phyloP scores from a whole-genome alignment of 2,797 vertebrate species.

The Falco peregrinus region DNA sequence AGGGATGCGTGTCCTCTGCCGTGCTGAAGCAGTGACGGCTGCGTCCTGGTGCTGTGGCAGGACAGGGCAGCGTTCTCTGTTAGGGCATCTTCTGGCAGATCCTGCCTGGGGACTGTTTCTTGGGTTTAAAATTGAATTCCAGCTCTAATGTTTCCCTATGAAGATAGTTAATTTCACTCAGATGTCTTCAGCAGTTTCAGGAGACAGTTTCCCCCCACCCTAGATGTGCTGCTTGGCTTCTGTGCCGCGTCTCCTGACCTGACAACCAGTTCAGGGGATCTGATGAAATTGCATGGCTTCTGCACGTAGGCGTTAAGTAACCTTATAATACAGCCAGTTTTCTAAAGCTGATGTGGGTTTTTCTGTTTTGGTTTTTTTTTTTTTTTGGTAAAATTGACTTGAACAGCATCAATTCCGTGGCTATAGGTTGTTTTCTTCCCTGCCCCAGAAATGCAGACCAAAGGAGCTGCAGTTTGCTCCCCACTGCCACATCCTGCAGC shows the following conservation, averaged over 20 bases:
- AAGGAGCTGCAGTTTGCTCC: neutral
- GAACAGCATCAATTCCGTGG: neutral
- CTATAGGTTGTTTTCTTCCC: neutral
- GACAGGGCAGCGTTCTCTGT: neutral
- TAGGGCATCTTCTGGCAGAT: neutral
- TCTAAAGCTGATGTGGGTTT: neutral
- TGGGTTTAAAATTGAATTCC: neutral
- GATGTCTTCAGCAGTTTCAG: neutral
- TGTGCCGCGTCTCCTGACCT: neutral
- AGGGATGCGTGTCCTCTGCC: neutral
- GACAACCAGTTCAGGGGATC: no score
- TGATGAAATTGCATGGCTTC: neutral
- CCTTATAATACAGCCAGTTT: neutral
- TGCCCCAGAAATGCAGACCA: neutral
- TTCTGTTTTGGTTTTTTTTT: no score
- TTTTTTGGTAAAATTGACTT: neutral
- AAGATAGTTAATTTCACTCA: neutral
- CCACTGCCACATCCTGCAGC: neutral
- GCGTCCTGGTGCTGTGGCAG: no score
- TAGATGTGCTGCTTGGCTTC: neutral
- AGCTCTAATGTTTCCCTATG: neutral
- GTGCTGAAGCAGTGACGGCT: neutral
- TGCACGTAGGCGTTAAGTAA: neutral
- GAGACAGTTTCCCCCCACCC: neutral
- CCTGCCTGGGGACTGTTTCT: neutral